Evolutionary conservation across 2,113 vertebrate species (phyloP).

Genomic region (Phrynocephalus versicolor): DNA sequence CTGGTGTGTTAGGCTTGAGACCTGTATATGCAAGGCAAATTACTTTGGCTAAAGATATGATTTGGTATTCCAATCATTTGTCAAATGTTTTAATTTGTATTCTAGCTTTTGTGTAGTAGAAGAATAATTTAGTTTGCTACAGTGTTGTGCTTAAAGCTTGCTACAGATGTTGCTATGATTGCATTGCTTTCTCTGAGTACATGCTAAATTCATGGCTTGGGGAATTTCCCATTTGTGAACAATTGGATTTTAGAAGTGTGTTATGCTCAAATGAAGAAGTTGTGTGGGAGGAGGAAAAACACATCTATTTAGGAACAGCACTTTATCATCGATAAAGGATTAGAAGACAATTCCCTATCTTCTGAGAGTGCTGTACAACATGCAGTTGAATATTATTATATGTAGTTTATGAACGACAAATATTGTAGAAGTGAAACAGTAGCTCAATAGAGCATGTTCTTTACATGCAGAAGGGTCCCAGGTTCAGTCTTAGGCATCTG

Average conservation of each 20-base stretch:
- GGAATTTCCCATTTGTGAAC: background rate
- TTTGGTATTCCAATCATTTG: background rate
- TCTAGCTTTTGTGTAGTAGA: background rate
- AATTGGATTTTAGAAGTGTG: slow-evolving; percentile 11
- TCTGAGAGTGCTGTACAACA: background rate
- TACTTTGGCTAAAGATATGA: background rate
- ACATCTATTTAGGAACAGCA: background rate
- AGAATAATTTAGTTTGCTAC: background rate
- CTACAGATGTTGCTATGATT: slow-evolving; percentile 15
- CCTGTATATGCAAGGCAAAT: background rate
- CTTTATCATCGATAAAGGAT: background rate
- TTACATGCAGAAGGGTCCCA: background rate
- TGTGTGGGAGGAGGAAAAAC: slow-evolving; percentile 12
- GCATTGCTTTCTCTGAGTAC: background rate
- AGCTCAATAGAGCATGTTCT: no score
- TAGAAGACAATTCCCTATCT: background rate
- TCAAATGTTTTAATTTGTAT: background rate
- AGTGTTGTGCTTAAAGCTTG: background rate
- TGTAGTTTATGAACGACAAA: background rate
- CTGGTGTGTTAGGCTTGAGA: background rate
- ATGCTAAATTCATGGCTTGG: background rate
- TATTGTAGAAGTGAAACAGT: background rate
- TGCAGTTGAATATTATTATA: background rate
- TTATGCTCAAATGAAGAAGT: background rate
- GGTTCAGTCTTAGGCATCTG: background rate